Evolutionary conservation across 2,797 vertebrate genomes (phyloP), one percentile per base, ranked within the genome.

Genomic region (Chelidonichthys spinosus): DNA sequence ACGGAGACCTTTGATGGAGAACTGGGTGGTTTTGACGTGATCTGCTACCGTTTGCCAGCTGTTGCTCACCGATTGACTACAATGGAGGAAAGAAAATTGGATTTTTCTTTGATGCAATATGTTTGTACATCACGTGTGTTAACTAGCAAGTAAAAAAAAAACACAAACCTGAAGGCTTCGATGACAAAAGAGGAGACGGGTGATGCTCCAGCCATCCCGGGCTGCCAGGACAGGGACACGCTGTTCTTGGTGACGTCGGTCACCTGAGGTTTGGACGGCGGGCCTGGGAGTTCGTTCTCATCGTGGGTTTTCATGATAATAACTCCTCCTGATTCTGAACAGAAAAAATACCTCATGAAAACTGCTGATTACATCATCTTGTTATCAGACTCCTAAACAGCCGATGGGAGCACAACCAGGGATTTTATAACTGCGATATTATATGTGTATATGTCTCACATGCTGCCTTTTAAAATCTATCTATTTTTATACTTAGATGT

Each of bases 31-130:
- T 93, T 97, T 99, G 75, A 99, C 94, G 0, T 99, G 97, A 85
- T 99, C 98, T 7, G 98, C 98, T 49, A 99, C 98, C 0, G 98
- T 99, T 79, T 99, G 98, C 98, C 98, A 99, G 86, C 98, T 99
- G 84, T 99, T 99, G 94, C 98, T 99, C 93, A 99, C 98, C 0
- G 97, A 99, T 69, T 99, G 98, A 89, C 98, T 99, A 94, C 1
- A 88, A 80, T 11, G 59, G 6, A 66, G 79, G 43, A 72, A 32
- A 76, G 69, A 47, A n/a, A 75, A n/a, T n/a, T n/a, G n/a, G n/a
- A 59, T 59, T 33, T 42, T 4, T 35, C n/a, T 46, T 4, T 15
- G 32, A 9, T 4, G n/a, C 10, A 32, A 40, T 17, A 5, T 4
- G 52, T 7, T 25, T 13, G 3, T 2, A 35, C 25, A 61, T 0